Percentiles rank a stretch among this genome's conserved stretches.
phyloP scores from a whole-genome alignment of 2,888 invertebrate species.

The Eupeodes latifasciatus region DNA sequence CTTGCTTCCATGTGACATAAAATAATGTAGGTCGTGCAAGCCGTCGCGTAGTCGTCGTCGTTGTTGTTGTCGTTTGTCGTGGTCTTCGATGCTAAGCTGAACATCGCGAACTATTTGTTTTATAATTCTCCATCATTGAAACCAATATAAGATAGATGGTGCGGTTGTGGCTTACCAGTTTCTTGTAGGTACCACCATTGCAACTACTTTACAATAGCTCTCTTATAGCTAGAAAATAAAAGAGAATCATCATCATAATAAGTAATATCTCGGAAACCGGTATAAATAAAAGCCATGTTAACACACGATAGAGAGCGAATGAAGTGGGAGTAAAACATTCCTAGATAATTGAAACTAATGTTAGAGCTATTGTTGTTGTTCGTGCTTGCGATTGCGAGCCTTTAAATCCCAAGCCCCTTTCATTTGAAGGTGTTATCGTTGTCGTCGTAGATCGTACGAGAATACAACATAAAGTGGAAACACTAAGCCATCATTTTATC shows the following conservation, averaged over 20 bases:
- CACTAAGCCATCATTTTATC: not conserved
- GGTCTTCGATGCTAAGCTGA: constrained; percentile 38
- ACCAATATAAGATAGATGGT: not conserved
- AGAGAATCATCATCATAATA: constrained; percentile 5
- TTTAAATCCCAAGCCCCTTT: constrained; percentile 10
- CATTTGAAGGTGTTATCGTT: not conserved
- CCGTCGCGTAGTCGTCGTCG: not conserved
- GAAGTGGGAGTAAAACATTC: constrained; percentile 50
- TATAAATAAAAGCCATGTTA: constrained; percentile 27
- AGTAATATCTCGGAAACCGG: constrained; percentile 11
- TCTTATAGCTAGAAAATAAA: constrained; percentile 15
- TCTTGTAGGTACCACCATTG: not conserved
- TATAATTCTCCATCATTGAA: constrained; percentile 20
- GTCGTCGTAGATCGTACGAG: not conserved
- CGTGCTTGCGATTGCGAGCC: not conserved
- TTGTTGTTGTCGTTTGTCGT: no score
- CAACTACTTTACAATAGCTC: not conserved
- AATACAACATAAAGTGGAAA: constrained; percentile 33
- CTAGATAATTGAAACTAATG: constrained; percentile 46
- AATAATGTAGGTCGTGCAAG: constrained; percentile 62
- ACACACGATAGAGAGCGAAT: constrained; percentile 40
- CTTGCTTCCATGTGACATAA: constrained; percentile 45
- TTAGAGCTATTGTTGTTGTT: constrained; percentile 12
- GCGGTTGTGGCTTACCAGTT: constrained; percentile 12
- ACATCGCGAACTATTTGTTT: constrained; percentile 36